Evolutionary conservation across 2,113 vertebrate species (phyloP).

Genomic region (Trinectes maculatus): DNA sequence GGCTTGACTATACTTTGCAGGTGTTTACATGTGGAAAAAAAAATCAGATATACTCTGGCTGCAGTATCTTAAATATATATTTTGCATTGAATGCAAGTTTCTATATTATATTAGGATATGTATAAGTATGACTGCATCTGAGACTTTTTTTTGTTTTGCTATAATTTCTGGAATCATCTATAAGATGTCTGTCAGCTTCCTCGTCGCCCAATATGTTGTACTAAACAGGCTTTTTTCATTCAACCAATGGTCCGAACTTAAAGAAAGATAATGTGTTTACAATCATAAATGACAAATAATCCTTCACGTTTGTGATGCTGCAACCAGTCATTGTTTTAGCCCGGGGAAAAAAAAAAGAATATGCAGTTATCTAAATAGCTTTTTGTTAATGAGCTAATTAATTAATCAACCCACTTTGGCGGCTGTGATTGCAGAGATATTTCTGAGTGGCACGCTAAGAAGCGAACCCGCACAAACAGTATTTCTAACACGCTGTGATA

Average conservation of each 20-base stretch:
- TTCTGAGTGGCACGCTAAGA: background rate
- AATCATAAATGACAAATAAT: too few relatives aligned
- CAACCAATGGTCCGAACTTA: too few relatives aligned
- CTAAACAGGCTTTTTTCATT: too few relatives aligned
- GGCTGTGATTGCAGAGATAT: background rate
- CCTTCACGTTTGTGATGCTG: background rate
- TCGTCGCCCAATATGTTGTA: too few relatives aligned
- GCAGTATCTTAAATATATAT: background rate
- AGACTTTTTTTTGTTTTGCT: background rate
- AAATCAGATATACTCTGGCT: background rate
- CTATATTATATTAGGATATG: background rate
- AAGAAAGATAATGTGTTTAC: too few relatives aligned
- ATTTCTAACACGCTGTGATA: background rate
- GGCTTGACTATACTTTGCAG: conserved; percentile 18
- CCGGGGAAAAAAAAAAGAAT: background rate
- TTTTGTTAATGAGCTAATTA: background rate
- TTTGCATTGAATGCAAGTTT: too few relatives aligned
- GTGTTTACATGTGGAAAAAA: conserved; percentile 11
- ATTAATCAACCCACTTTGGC: background rate
- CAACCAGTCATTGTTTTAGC: background rate
- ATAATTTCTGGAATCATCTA: too few relatives aligned
- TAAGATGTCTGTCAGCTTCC: too few relatives aligned
- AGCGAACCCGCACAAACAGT: background rate
- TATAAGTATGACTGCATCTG: background rate
- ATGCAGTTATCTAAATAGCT: background rate